A percentile compares a stretch with the other conserved stretches of the same genome.
Conservation (phyloP, 1,140 invertebrate genomes). For the Hylaeus volcanicus region DNA sequence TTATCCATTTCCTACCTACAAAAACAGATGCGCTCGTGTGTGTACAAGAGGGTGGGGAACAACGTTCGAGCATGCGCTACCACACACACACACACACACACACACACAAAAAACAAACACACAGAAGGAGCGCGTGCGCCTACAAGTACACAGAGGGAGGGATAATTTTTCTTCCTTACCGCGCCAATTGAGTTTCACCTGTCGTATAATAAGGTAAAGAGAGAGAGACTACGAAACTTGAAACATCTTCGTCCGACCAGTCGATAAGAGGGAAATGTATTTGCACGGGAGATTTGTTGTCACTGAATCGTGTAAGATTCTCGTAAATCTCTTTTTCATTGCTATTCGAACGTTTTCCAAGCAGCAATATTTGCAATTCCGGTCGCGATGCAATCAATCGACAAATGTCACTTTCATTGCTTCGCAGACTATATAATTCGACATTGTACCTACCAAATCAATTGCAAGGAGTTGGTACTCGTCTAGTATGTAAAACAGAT, state of each 20-base stretch:
- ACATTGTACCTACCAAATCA: slow-evolving; percentile 60
- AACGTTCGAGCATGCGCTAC: no score
- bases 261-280: slow-evolving; percentile 56
- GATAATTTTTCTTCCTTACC: slow-evolving; percentile 9
- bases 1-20: neutral
- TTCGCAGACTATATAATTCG: slow-evolving; percentile 25
- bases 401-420: slow-evolving; percentile 5
- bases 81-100: neutral
- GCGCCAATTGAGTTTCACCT: neutral
- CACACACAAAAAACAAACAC: neutral
- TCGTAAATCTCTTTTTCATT: slow-evolving; percentile 9
- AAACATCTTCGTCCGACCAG: slow-evolving; percentile 59
- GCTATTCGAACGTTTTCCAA: slow-evolving; percentile 36
- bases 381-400: slow-evolving; percentile 47
- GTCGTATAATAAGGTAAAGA: slow-evolving; percentile 48
- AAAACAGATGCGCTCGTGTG: neutral
- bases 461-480: slow-evolving; percentile 1
- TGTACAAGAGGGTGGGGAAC: no score
- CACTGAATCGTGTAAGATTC: neutral
- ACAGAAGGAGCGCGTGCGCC: no score
- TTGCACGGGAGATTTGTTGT: slow-evolving; percentile 20
- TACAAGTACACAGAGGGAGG: neutral
- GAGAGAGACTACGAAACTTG: slow-evolving; percentile 53
- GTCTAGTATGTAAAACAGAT: neutral
- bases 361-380: slow-evolving; percentile 62